Percentiles rank a stretch among this genome's conserved stretches.
Evolutionary conservation across 2,113 vertebrate genomes (phyloP).

Genomic region (Strigops habroptila): DNA sequence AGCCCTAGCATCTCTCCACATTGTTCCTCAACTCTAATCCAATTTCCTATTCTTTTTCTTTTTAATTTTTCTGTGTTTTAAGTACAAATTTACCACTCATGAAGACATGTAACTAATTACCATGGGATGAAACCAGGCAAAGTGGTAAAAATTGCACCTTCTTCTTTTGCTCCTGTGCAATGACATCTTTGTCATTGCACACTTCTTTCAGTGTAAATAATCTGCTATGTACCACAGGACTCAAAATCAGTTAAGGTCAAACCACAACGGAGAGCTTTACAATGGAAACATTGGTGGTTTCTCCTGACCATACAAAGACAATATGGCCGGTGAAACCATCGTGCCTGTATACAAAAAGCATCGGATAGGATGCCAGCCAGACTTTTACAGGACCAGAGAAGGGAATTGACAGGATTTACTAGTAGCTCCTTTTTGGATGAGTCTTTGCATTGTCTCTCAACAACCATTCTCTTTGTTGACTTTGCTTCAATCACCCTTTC

Average conservation of each 20-base stretch:
- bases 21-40: not conserved
- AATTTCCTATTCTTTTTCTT: not conserved
- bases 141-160: not conserved
- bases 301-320: not conserved
- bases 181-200: not conserved
- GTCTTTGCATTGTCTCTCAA: not conserved
- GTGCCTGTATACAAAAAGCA: accelerated
- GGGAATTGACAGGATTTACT: accelerated
- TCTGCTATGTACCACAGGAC: accelerated
- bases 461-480: not conserved
- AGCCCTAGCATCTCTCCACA: not conserved
- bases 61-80: not conserved
- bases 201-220: not conserved
- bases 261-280: not conserved
- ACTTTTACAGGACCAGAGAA: not conserved
- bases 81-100: not conserved
- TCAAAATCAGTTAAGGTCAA: not conserved
- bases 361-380: not conserved
- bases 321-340: not conserved
- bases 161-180: not conserved
- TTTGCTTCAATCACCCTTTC: not conserved
- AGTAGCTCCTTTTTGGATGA: not conserved
- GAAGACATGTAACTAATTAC: not conserved
- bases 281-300: not conserved
- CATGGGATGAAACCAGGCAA: not conserved